These are phyloP conservation scores for Drosophila bifasciata DNA, from an alignment of 1,140 invertebrate genomes.

Conservation along the genomic window DNA sequence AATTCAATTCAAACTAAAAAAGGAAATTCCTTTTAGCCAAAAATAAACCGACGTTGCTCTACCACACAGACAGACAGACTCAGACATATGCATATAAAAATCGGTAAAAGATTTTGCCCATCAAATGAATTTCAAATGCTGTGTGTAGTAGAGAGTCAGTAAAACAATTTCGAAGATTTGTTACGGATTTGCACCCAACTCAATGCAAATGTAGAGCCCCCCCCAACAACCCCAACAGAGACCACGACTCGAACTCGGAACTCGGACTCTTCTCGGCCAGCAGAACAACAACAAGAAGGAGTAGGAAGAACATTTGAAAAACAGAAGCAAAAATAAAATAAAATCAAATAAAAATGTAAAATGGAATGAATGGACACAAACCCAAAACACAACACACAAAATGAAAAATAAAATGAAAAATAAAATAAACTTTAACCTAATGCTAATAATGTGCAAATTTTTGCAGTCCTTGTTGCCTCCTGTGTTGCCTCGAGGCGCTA, in stretches of 20 bases:
- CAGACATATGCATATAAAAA: slow-evolving; percentile 48
- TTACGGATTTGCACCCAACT: slow-evolving; percentile 73
- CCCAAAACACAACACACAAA: slow-evolving; percentile 28
- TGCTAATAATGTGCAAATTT: slow-evolving; percentile 76
- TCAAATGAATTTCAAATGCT: slow-evolving; percentile 67
- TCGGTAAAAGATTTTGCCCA: slow-evolving; percentile 58
- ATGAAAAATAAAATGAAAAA: slow-evolving; percentile 60
- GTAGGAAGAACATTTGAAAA: too few relatives aligned
- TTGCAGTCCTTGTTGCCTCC: slow-evolving; percentile 16
- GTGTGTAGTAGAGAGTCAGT: slow-evolving; percentile 42
- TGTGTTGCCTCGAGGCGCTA: slow-evolving; percentile 50
- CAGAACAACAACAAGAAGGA: slow-evolving; percentile 10
- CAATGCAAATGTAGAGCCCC: slow-evolving; percentile 35
- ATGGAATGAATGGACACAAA: slow-evolving; percentile 30
- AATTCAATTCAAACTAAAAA: slow-evolving; percentile 50
- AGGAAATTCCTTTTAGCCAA: slow-evolving; percentile 37
- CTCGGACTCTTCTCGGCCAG: too few relatives aligned
- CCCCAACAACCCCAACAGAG: slow-evolving; percentile 31
- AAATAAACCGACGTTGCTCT: slow-evolving; percentile 7
- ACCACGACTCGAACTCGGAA: too few relatives aligned
- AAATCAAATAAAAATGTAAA: slow-evolving; percentile 41
- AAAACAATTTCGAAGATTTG: slow-evolving; percentile 74
- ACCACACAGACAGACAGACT: background rate
- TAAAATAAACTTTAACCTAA: slow-evolving; percentile 67
- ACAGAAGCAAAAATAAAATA: slow-evolving; percentile 20